Evolutionary conservation across 2,113 vertebrate species (phyloP).

Genomic region (Varanus salvator): DNA sequence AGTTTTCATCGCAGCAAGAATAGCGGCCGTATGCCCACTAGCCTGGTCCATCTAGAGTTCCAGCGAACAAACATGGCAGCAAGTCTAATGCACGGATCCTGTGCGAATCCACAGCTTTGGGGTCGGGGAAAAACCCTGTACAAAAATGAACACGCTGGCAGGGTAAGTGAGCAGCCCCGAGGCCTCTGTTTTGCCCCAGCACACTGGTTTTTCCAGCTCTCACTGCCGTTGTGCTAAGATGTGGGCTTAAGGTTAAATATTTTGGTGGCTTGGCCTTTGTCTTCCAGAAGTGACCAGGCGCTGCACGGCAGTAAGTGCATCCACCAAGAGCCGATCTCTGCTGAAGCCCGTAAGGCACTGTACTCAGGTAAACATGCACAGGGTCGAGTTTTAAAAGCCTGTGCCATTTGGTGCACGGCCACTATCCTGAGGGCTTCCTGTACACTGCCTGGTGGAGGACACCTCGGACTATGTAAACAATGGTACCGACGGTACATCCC

Average conservation of each 20-base stretch:
- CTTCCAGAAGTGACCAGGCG: not conserved
- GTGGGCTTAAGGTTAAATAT: not conserved
- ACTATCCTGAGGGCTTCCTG: not conserved
- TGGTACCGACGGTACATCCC: not conserved
- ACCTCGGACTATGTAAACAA: not conserved
- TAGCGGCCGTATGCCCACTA: not conserved
- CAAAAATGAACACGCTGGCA: too few species aligned
- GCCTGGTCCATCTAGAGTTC: too few species aligned
- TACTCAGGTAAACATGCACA: not conserved
- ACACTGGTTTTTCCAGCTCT: not conserved
- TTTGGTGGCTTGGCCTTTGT: not conserved
- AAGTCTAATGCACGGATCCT: too few species aligned
- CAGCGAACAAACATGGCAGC: too few species aligned
- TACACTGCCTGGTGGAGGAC: too few species aligned
- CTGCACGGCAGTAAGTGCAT: not conserved
- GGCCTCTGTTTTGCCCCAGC: not conserved
- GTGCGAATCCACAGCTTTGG: not conserved
- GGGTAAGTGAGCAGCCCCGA: accelerated
- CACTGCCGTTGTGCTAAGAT: not conserved
- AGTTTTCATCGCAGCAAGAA: not conserved
- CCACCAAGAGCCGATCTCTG: not conserved
- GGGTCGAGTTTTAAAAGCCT: not conserved
- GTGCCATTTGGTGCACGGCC: not conserved
- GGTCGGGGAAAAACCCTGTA: not conserved
- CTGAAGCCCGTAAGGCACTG: not conserved